Conservation (phyloP, 2,888 invertebrate species). For the Agapostemon virescens region DNA sequence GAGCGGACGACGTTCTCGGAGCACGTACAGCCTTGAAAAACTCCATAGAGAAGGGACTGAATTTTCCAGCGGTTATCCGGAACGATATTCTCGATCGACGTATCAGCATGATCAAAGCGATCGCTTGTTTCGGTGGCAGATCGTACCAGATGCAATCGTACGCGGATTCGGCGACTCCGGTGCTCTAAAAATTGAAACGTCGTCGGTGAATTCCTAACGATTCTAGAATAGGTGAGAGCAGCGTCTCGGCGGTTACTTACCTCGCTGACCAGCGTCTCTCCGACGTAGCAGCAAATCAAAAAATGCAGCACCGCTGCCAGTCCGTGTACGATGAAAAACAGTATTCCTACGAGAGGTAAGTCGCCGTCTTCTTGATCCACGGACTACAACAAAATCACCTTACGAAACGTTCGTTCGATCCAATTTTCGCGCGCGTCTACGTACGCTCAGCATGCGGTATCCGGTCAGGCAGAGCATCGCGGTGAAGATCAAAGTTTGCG, state of each 20-base stretch:
- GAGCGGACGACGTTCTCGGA: no score
- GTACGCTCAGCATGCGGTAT: slow-evolving; percentile 62
- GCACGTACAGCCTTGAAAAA: slow-evolving; percentile 53
- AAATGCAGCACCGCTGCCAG: slow-evolving; percentile 61
- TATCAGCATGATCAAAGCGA: slow-evolving; percentile 37
- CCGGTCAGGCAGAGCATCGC: slow-evolving; percentile 65
- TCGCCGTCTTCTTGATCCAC: slow-evolving; percentile 25
- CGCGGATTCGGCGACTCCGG: slow-evolving; percentile 27
- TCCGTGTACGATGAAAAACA: slow-evolving; percentile 50
- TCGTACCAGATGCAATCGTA: slow-evolving; percentile 60
- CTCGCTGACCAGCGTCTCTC: slow-evolving; percentile 59
- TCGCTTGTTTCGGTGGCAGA: slow-evolving; percentile 46
- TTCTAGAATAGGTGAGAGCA: no score
- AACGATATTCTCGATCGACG: slow-evolving; percentile 43
- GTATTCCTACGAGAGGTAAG: slow-evolving; percentile 31
- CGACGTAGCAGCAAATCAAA: slow-evolving; percentile 68
- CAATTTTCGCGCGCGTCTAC: slow-evolving; percentile 1
- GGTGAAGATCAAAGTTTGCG: slow-evolving; percentile 54
- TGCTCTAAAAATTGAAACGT: slow-evolving; percentile 45
- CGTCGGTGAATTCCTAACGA: not conserved
- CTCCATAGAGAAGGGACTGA: slow-evolving; percentile 51
- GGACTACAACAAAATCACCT: slow-evolving; percentile 39
- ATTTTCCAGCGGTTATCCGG: slow-evolving; percentile 60
- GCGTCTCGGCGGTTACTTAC: slow-evolving; percentile 41
- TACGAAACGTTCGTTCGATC: not conserved